Conservation (phyloP, 2,113 vertebrate genomes). For the Regulus satrapa region DNA sequence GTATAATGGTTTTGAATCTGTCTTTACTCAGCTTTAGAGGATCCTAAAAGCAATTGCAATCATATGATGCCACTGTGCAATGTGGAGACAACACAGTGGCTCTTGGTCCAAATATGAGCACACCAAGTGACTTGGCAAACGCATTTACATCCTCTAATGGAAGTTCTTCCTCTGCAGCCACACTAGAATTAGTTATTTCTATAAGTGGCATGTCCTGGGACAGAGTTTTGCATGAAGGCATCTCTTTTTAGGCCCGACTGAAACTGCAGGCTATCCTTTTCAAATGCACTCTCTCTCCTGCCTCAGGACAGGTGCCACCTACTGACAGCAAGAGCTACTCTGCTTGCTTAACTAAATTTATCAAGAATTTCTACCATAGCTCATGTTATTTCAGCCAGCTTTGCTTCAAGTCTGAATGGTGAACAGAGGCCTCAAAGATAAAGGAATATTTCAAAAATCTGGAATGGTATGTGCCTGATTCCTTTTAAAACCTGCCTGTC, state of each 20-base stretch:
- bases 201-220: too few relatives aligned
- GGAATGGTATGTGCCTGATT: background rate
- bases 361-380: background rate
- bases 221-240: background rate
- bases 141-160: background rate
- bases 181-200: background rate
- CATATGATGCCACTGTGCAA: fast-evolving
- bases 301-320: background rate
- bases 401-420: background rate
- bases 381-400: background rate
- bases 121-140: background rate
- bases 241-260: background rate
- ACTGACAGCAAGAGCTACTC: background rate
- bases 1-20: background rate
- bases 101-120: fast-evolving
- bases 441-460: background rate
- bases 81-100: background rate
- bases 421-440: background rate
- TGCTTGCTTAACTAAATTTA: background rate
- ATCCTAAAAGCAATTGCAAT: background rate
- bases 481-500: background rate
- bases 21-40: background rate
- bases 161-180: background rate
- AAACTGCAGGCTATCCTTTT: background rate
- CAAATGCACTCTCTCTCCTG: background rate